Base-by-base conservation (phyloP, 2,888 invertebrate species). In the Drosophila algonquin region DNA sequence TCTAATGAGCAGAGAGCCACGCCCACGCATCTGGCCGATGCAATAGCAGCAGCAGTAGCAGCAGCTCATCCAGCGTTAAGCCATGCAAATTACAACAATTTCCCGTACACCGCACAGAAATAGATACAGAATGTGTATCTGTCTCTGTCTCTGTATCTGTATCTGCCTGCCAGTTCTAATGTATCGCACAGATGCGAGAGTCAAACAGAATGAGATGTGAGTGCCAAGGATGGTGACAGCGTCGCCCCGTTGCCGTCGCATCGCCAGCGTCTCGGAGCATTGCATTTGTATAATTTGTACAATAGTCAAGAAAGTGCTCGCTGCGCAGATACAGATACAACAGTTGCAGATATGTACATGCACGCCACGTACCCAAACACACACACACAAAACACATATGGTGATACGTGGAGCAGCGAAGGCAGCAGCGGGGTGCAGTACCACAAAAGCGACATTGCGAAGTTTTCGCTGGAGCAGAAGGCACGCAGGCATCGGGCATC, bases 61-160 rank as follows among this genome's bases (percentile, higher is more conserved):
- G 32, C 57, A 74, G 74, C 64, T 53, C 32, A 51, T 69, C 63
- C 71, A 74, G 61, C 62, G 56, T 44, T 65, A 69, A 76, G 61
- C 76, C 80, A 76, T 78, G 78, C 85, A 85, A 85, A 82, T 82
- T 82, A 76, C 85, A 79, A 81, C 75, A 80, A 82, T 85, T 82
- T 82, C 82, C 65, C 71, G 70, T 62, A 72, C 63, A 64, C 51
- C 59, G 64, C 77, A 80, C 82, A 78, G 76, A 85, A 82, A 85
- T 85, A 85, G 76, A 82, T 80, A 73, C 78, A 68, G 79, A 79
- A 76, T 71, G 59, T 62, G 57, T 46, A 46, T 63, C 35, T 51
- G 44, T 56, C 44, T 59, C 27, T 65, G 56, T 24, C 50, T 47
- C n/a, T 62, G 57, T 46, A 46, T 63, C 24, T 61, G 44, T 48